These are phyloP conservation scores for Pectinophora gossypiella DNA, from an alignment of 1,140 invertebrate genomes.

Conservation along the genomic window DNA sequence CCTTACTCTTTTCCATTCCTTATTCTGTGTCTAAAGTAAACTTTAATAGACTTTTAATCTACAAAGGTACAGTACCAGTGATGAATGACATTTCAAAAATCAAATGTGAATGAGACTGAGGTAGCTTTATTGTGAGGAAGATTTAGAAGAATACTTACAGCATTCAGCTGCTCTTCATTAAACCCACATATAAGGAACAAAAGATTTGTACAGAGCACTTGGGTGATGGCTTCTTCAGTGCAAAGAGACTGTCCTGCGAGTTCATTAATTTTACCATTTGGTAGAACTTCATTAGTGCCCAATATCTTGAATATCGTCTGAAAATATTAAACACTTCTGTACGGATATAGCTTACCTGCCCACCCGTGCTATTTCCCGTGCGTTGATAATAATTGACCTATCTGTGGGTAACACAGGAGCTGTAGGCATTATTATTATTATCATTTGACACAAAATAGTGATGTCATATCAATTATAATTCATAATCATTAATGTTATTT, in stretches of 20 bases:
- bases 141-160: slow-evolving; percentile 38
- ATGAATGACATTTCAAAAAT: neutral
- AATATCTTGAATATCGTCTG: slow-evolving; percentile 67
- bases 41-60: too few relatives aligned
- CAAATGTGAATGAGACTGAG: neutral
- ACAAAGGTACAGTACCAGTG: neutral
- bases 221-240: slow-evolving; percentile 71
- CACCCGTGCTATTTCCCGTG: too few relatives aligned
- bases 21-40: too few relatives aligned
- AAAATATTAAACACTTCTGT: slow-evolving; percentile 11
- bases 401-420: too few relatives aligned
- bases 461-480: too few relatives aligned
- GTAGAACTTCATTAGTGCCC: slow-evolving; percentile 80
- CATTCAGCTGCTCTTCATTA: slow-evolving; percentile 81
- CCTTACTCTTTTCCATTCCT: too few relatives aligned
- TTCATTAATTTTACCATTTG: slow-evolving; percentile 77
- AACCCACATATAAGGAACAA: slow-evolving; percentile 81
- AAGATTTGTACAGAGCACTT: slow-evolving; percentile 80
- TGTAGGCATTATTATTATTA: too few relatives aligned
- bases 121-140: neutral
- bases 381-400: too few relatives aligned
- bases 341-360: too few relatives aligned
- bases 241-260: slow-evolving; percentile 79
- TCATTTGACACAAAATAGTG: too few relatives aligned
- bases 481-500: too few relatives aligned